These are phyloP conservation scores for Cheilosia variabilis DNA, from an alignment of 2,888 invertebrate species.

Conservation along the genomic window DNA sequence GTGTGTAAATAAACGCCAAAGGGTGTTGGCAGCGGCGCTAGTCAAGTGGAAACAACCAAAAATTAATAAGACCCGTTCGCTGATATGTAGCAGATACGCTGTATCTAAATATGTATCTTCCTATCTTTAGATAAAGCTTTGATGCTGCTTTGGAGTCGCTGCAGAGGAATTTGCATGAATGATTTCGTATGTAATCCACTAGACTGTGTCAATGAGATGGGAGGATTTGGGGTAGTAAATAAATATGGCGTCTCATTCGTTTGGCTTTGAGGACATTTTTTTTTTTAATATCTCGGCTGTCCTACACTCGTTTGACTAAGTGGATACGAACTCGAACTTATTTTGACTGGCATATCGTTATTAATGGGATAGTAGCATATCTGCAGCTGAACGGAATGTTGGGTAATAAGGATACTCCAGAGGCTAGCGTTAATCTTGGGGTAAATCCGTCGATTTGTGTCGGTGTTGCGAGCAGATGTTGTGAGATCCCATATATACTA, in stretches of 20 bases:
- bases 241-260: constrained; percentile 7
- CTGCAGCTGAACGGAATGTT: too few species aligned
- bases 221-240: neutral
- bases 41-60: constrained; percentile 67
- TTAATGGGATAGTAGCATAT: too few species aligned
- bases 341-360: too few species aligned
- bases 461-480: too few species aligned
- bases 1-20: constrained; percentile 48
- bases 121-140: neutral
- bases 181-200: constrained; percentile 17
- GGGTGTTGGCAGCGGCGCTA: constrained; percentile 43
- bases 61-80: constrained; percentile 58
- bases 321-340: too few species aligned
- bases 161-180: constrained; percentile 49
- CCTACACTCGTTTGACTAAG: too few species aligned
- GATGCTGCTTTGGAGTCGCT: neutral
- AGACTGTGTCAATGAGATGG: neutral
- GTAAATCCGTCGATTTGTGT: too few species aligned
- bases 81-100: constrained; percentile 12
- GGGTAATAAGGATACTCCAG: too few species aligned
- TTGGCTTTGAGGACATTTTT: neutral
- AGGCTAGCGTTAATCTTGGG: too few species aligned
- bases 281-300: neutral
- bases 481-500: too few species aligned
- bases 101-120: neutral